phyloP scores from a whole-genome alignment of 2,113 vertebrate species.

The Mus spicilegus region DNA sequence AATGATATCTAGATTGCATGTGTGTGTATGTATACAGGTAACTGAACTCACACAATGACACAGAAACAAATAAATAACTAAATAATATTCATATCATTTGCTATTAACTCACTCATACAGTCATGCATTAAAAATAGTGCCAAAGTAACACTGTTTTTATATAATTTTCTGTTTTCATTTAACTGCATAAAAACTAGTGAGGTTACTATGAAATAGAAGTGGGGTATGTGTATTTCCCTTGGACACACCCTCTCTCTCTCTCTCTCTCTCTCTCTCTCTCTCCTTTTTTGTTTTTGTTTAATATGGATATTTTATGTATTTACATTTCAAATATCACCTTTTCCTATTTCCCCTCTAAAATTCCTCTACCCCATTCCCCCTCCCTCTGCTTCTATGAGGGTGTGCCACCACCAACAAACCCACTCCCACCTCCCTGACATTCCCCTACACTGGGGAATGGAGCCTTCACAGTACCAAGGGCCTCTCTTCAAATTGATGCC shows the following conservation, averaged over 20 bases:
- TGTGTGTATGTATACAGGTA: rapidly evolving
- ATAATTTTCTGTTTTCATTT: not conserved
- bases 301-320: too few relatives aligned
- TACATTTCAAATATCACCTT: too few relatives aligned
- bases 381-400: too few relatives aligned
- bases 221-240: not conserved
- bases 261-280: too few relatives aligned
- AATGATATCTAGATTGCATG: not conserved
- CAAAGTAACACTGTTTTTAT: not conserved
- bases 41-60: not conserved
- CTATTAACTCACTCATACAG: not conserved
- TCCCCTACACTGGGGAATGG: too few relatives aligned
- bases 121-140: not conserved
- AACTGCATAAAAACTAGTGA: not conserved
- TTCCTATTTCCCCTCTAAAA: too few relatives aligned
- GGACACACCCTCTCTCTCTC: not conserved
- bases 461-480: too few relatives aligned
- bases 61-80: not conserved
- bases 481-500: too few relatives aligned
- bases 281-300: too few relatives aligned
- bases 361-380: too few relatives aligned
- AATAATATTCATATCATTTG: not conserved
- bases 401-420: too few relatives aligned
- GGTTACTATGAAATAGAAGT: not conserved
- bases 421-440: too few relatives aligned